Evolutionary conservation across 1,140 invertebrate species (phyloP).

Genomic region (Psix sp.): DNA sequence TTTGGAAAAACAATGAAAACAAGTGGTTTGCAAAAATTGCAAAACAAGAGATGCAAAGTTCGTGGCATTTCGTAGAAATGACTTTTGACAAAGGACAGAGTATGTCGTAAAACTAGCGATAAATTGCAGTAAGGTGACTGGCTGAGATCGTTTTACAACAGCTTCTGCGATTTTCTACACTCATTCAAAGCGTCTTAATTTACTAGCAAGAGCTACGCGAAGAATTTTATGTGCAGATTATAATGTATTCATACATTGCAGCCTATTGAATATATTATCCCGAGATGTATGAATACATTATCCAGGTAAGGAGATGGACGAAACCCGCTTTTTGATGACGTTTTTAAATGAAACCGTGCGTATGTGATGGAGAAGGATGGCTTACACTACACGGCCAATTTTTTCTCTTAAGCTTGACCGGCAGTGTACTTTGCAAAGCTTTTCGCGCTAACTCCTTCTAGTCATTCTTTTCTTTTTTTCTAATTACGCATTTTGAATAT

Average conservation of each 20-base stretch:
- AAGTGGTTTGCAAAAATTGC: not conserved
- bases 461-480: too few relatives aligned
- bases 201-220: conserved; percentile 46
- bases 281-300: conserved; percentile 51
- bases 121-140: conserved; percentile 31
- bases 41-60: too few relatives aligned
- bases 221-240: conserved; percentile 50
- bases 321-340: conserved; percentile 22
- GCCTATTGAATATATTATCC: conserved; percentile 47
- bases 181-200: conserved; percentile 49
- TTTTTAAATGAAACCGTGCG: conserved; percentile 37
- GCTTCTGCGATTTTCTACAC: conserved; percentile 45
- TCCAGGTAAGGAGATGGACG: conserved; percentile 25
- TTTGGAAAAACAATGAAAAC: too few relatives aligned
- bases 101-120: conserved; percentile 45
- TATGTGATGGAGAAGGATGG: too few relatives aligned
- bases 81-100: too few relatives aligned
- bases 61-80: too few relatives aligned
- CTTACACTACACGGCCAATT: too few relatives aligned
- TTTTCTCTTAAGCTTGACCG: too few relatives aligned
- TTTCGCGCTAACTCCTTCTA: too few relatives aligned
- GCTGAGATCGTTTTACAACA: conserved; percentile 22
- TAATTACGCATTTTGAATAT: conserved; percentile 40
- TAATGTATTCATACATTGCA: conserved; percentile 55
- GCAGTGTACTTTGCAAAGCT: too few relatives aligned